Percentiles rank a stretch among this genome's conserved stretches.
Conservation (phyloP, 2,797 vertebrate species). For the Rhynchonycteris naso region DNA sequence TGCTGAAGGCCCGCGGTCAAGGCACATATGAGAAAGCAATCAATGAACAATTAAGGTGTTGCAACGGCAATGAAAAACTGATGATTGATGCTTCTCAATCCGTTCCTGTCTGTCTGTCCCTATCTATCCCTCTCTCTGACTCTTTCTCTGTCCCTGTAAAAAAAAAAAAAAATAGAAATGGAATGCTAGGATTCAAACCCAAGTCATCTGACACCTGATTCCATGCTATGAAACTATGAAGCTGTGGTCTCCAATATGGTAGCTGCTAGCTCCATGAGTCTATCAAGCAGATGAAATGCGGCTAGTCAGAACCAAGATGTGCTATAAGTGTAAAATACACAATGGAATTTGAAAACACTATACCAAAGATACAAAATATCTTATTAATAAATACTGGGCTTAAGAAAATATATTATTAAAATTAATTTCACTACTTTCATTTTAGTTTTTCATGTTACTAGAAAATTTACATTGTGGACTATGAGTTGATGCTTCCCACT, state of each 20-base stretch:
- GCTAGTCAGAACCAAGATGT: neutral
- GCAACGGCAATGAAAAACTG: too few species aligned
- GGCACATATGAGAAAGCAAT: too few species aligned
- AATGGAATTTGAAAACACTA: neutral
- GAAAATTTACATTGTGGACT: neutral
- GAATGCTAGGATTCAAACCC: slow-evolving; percentile 27
- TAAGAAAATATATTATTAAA: slow-evolving; percentile 30
- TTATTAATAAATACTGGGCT: neutral
- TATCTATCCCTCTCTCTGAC: too few species aligned
- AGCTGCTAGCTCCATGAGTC: neutral
- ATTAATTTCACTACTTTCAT: slow-evolving; percentile 2
- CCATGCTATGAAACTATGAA: neutral
- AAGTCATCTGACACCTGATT: neutral
- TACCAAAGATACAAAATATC: neutral
- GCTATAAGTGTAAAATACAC: neutral
- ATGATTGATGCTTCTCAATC: too few species aligned
- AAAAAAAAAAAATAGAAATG: too few species aligned
- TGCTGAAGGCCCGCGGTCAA: too few species aligned
- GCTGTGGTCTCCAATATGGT: neutral
- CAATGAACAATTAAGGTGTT: too few species aligned
- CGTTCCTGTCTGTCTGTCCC: too few species aligned
- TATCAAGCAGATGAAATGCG: neutral
- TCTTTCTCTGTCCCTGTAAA: too few species aligned
- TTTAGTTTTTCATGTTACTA: neutral
- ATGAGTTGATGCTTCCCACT: too few species aligned